Base-by-base conservation (phyloP, 2,888 invertebrate species). In the Ormyrus nitidulus region DNA sequence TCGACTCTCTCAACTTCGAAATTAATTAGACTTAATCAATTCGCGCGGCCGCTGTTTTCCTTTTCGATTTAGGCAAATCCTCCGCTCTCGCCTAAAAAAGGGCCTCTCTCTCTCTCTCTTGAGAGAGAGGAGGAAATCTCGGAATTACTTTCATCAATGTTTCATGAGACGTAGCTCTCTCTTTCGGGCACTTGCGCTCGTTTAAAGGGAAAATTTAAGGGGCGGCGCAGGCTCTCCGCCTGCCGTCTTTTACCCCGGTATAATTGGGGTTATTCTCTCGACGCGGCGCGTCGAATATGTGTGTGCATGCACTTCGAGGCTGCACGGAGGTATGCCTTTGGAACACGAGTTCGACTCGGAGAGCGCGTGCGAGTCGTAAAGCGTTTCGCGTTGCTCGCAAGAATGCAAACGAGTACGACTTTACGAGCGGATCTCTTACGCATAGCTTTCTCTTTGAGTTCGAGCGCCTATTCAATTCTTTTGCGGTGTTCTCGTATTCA, bases 141-240 rank as follows among this genome's bases (percentile, higher is more conserved):
- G 11, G n/a, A 61, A 65, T 85, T 86, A 85, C 83, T 82, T 85
- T 86, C 84, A 85, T 86, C 84, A 86, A 86, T 86, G 83, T 87
- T 86, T 85, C 86, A 86, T 84, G 86, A 86, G 19, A 66, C 51
- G 51, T 6, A 19, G 19, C 19, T 19, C 19, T 19, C 19, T 19
- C 19, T 19, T 2, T 0, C n/a, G 11, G 13, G 46, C 44, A 61
- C 61, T 51, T 13, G 19, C 49, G 7, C 49, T 34, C 59, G n/a
- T 73, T 73, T 19, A 73, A 64, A 56, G 46, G 64, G 51, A 51
- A 65, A 65, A 65, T 48, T 19, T 48, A 74, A 62, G 64, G 34
- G 56, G 56, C n/a, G 48, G 49, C 49, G 19, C 44, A 62, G 61
- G 19, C 19, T 19, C 19, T 19, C 19, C 0, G 19, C 19, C 19